A percentile compares a stretch with the other conserved stretches of the same genome.
phyloP scores from a whole-genome alignment of 2,888 invertebrate species.

The Trichopoda pennipes region DNA sequence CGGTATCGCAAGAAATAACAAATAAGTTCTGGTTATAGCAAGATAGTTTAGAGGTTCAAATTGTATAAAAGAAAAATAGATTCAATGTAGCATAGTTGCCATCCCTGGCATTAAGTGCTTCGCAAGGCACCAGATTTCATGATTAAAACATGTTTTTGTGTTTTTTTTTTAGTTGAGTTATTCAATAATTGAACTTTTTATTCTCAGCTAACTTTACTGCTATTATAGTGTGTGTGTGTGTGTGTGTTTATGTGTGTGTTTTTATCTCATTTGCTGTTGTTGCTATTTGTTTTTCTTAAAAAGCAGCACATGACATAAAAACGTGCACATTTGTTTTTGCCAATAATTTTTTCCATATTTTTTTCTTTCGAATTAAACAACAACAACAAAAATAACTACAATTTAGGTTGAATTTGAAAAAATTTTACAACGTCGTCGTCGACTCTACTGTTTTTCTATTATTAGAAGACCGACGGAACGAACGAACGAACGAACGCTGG shows the following conservation, averaged over 20 bases:
- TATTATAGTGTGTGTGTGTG: neutral
- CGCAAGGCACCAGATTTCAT: neutral
- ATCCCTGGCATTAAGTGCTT: neutral
- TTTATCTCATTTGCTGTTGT: conserved; percentile 9
- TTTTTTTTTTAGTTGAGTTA: conserved; percentile 9
- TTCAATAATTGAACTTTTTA: conserved; percentile 37
- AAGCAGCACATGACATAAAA: conserved; percentile 66
- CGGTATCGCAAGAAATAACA: too few species aligned
- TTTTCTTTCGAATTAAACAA: conserved; percentile 32
- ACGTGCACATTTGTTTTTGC: conserved; percentile 60
- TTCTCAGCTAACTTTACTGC: neutral
- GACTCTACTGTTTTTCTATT: conserved; percentile 23
- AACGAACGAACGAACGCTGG: too few species aligned
- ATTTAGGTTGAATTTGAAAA: conserved; percentile 37
- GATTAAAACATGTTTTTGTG: neutral
- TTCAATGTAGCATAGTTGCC: too few species aligned
- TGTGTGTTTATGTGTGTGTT: neutral
- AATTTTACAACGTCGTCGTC: conserved; percentile 26
- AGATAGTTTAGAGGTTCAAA: too few species aligned
- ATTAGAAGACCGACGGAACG: conserved; percentile 12
- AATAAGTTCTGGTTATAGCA: too few species aligned
- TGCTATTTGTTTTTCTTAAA: conserved; percentile 14
- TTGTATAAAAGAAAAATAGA: too few species aligned
- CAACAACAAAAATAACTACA: neutral
- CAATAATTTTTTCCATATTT: conserved; percentile 11